Percentiles rank a stretch among this genome's conserved stretches.
Conservation (phyloP, 2,797 vertebrate genomes). For the Podarcis siculus region DNA sequence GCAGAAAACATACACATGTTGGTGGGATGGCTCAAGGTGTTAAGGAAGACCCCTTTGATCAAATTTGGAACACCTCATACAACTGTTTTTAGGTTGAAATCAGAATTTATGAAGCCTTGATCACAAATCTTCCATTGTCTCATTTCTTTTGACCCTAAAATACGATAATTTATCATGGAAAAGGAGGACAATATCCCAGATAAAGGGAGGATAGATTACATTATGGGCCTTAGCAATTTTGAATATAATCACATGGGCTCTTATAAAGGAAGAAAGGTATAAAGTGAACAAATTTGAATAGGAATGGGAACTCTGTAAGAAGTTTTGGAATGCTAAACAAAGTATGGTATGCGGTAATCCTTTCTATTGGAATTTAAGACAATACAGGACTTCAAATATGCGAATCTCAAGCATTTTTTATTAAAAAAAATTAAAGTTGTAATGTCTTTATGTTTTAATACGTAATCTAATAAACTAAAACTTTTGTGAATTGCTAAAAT, state of each 20-base stretch:
- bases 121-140: neutral
- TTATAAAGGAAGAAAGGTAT: neutral
- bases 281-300: neutral
- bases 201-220: no score
- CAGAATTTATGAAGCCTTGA: neutral
- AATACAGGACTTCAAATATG: neutral
- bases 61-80: neutral
- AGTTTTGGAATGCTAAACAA: neutral
- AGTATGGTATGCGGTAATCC: neutral
- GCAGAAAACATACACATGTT: neutral
- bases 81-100: constrained; percentile 3
- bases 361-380: neutral
- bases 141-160: no score
- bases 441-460: neutral
- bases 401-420: neutral
- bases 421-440: neutral
- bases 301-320: neutral
- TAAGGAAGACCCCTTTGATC: neutral
- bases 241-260: neutral
- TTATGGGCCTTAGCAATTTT: neutral
- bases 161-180: no score
- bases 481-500: neutral
- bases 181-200: no score
- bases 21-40: neutral
- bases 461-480: neutral